These are phyloP conservation scores for Molothrus aeneus DNA, from an alignment of 2,797 vertebrate species.

Conservation along the genomic window DNA sequence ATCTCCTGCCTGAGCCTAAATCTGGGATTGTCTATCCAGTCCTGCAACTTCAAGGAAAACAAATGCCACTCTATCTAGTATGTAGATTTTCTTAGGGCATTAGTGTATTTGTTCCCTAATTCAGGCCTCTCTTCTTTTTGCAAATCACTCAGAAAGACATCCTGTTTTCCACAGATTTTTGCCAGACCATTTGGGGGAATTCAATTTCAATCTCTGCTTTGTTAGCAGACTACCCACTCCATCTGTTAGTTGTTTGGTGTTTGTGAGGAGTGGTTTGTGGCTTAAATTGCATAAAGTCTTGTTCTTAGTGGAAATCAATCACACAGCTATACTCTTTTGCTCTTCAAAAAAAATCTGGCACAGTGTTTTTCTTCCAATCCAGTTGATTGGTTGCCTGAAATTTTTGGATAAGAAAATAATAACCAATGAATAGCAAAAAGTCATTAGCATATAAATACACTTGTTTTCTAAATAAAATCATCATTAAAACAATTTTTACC, in stretches of 20 bases:
- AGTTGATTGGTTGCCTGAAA: not conserved
- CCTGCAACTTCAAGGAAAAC: not conserved
- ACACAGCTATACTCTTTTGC: not conserved
- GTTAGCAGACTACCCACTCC: conserved; percentile 8
- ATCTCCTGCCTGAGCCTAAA: not conserved
- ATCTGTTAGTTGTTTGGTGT: conserved; percentile 52
- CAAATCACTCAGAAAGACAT: conserved; percentile 4
- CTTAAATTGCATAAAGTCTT: conserved; percentile 4
- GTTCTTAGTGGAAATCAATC: conserved; percentile 2
- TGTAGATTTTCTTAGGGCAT: not conserved
- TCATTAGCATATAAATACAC: not conserved
- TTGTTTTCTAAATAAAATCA: not conserved
- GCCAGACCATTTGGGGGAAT: not conserved
- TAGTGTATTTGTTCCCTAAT: not conserved
- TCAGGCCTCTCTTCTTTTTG: conserved; percentile 4
- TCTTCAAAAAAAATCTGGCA: not conserved
- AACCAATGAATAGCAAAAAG: not conserved
- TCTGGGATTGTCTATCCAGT: not conserved
- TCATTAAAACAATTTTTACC: not conserved
- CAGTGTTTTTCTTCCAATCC: not conserved
- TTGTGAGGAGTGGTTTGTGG: conserved; percentile 43
- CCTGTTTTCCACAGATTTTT: conserved; percentile 42
- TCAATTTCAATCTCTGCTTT: conserved; percentile 23
- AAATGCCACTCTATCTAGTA: not conserved
- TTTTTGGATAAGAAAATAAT: not conserved